Conservation (phyloP, 2,797 vertebrate genomes). For the Zenarchopterus dispar region DNA sequence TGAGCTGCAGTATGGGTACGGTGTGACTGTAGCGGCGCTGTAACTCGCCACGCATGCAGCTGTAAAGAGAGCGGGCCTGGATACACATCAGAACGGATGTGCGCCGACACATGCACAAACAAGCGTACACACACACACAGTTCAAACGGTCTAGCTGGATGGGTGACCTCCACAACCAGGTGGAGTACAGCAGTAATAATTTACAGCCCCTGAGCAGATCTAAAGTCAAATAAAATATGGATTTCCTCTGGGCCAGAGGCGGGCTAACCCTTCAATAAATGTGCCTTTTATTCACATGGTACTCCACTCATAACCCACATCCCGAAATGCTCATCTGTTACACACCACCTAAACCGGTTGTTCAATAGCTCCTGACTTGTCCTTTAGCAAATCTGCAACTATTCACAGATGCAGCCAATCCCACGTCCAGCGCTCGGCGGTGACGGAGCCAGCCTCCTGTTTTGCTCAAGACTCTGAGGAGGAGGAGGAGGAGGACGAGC, state of each 20-base stretch:
- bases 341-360: constrained; percentile 19
- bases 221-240: constrained; percentile 74
- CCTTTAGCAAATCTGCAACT: constrained; percentile 8
- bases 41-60: constrained; percentile 41
- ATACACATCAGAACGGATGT: constrained; percentile 34
- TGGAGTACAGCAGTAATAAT: constrained; percentile 74
- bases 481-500: constrained; percentile 33
- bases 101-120: constrained; percentile 16
- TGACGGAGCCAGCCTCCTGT: constrained; percentile 15
- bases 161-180: constrained; percentile 68
- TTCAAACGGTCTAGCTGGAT: constrained; percentile 28
- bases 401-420: constrained; percentile 36
- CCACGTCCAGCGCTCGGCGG: neutral
- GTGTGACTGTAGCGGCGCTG: constrained; percentile 34
- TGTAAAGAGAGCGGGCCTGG: constrained; percentile 19
- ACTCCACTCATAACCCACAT: constrained; percentile 45
- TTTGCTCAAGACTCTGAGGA: constrained; percentile 30
- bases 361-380: constrained; percentile 16
- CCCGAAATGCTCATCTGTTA: constrained; percentile 25
- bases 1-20: constrained; percentile 60
- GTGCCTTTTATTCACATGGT: constrained; percentile 50
- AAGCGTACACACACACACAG: constrained; percentile 15
- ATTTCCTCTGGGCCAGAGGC: constrained; percentile 58
- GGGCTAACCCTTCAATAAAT: constrained; percentile 54
- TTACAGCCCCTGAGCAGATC: constrained; percentile 68